phyloP scores from a whole-genome alignment of 2,113 vertebrate species.

The Chaenogobius annularis region DNA sequence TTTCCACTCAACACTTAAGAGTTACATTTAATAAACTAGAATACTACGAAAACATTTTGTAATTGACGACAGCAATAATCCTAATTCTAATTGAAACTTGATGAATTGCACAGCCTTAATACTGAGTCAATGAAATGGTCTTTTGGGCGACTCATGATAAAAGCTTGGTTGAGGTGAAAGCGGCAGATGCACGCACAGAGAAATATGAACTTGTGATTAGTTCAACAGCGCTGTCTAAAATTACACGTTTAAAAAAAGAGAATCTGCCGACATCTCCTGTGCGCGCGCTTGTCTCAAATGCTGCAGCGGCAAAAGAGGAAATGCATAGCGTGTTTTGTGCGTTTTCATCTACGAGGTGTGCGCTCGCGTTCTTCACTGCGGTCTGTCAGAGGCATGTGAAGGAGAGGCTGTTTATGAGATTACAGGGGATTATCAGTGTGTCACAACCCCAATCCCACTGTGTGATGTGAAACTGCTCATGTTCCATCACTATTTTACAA shows the following conservation, averaged over 20 bases:
- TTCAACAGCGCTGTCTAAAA: conserved; percentile 29
- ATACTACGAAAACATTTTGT: too few species aligned
- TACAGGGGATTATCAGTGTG: conserved; percentile 13
- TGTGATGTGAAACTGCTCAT: not conserved
- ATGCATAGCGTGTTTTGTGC: not conserved
- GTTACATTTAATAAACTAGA: too few species aligned
- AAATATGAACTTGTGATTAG: not conserved
- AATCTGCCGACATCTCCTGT: conserved; percentile 29
- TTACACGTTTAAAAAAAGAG: conserved; percentile 20
- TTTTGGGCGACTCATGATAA: not conserved
- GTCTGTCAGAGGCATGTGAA: conserved; percentile 36
- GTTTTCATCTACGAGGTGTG: not conserved
- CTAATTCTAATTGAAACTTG: too few species aligned
- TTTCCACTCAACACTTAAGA: too few species aligned
- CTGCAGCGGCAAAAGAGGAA: conserved; percentile 30
- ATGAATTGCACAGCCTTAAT: too few species aligned
- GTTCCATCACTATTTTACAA: not conserved
- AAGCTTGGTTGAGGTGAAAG: not conserved
- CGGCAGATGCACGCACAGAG: conserved; percentile 4
- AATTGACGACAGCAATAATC: too few species aligned
- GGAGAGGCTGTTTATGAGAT: conserved; percentile 36
- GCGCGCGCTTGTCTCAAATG: conserved; percentile 16
- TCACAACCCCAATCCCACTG: not conserved
- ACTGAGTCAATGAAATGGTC: not conserved
- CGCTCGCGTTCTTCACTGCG: conserved; percentile 10